Percentiles rank a stretch among this genome's conserved stretches.
phyloP scores from a whole-genome alignment of 2,113 vertebrate species.

The Gymnobelideus leadbeateri region DNA sequence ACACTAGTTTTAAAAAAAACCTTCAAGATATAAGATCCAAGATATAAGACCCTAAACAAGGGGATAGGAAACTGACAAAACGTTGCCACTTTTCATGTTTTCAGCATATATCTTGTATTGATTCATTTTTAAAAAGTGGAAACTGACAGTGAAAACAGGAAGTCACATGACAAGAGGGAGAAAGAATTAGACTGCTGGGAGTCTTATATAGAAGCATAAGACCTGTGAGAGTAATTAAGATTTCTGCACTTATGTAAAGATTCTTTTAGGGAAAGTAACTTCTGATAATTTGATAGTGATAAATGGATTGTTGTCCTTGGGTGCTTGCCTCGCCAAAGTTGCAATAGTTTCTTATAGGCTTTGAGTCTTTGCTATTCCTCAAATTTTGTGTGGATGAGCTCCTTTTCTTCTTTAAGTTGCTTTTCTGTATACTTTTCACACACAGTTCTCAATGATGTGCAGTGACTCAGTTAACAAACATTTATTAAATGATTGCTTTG shows the following conservation, averaged over 20 bases:
- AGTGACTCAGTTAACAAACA: neutral
- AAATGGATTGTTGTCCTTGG: neutral
- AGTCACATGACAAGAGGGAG: too few relatives aligned
- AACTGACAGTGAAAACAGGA: too few relatives aligned
- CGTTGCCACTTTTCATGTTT: too few relatives aligned
- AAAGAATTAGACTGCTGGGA: too few relatives aligned
- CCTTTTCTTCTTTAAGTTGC: neutral
- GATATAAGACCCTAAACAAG: too few relatives aligned
- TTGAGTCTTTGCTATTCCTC: neutral
- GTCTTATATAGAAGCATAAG: too few relatives aligned
- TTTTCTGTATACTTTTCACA: neutral
- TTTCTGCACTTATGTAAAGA: neutral
- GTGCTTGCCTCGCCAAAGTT: neutral
- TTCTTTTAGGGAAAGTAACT: neutral
- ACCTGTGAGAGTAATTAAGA: too few relatives aligned
- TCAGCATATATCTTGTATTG: too few relatives aligned
- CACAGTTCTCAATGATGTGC: neutral
- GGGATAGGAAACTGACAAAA: too few relatives aligned
- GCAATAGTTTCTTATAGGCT: neutral
- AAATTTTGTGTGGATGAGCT: neutral
- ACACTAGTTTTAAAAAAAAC: too few relatives aligned
- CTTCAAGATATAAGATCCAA: too few relatives aligned
- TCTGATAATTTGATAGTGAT: neutral
- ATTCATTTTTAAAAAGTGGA: too few relatives aligned
- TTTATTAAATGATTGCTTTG: neutral